Base-by-base conservation (phyloP, 2,113 vertebrate genomes). In the Malurus cyaneus region DNA sequence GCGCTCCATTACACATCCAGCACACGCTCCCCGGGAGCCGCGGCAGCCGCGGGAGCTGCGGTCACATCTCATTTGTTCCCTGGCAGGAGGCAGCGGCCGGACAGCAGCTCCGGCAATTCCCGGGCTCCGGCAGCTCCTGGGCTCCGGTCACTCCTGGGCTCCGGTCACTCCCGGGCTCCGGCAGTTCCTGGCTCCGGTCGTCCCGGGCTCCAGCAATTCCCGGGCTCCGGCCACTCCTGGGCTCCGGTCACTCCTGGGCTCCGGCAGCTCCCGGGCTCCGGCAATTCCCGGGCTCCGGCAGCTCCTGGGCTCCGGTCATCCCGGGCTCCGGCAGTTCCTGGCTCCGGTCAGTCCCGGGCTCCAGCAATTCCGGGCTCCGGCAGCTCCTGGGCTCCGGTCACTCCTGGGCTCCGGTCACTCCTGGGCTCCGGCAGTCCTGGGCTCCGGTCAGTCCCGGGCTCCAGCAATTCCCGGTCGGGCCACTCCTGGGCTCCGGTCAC, bases 261-360 rank as follows among this genome's bases (percentile, higher is more conserved):
- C 36, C 36, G 36, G 36, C 36, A 36, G 36, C 36, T 36, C 36
- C 36, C 10, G 8, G 36, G 36, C 36, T 36, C 36, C 36, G 36
- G 36, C 36, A 36, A 9, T 9, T 36, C 36, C 36, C 36, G 36
- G 36, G 57, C 89, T 64, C 81, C 2, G 2, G 67, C 67, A 36
- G 36, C 9, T 77, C 89, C 74, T 2, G 2, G 64, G 1, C 2
- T 56, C 65, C 47, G 11, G 47, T 11, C 49, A n/a, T 77, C 89
- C 74, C 3, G 2, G 64, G 1, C 2, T 56, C 65, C 47, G 11
- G 47, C n/a, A n/a, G n/a, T n/a, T n/a, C n/a, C n/a, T n/a, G n/a
- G n/a, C n/a, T n/a, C n/a, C n/a, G n/a, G n/a, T n/a, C n/a, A n/a
- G n/a, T n/a, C n/a, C n/a, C n/a, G n/a, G n/a, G 52, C 89, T 64